These are phyloP conservation scores for Platalea minor DNA, from an alignment of 2,797 vertebrate species.

Conservation along the genomic window DNA sequence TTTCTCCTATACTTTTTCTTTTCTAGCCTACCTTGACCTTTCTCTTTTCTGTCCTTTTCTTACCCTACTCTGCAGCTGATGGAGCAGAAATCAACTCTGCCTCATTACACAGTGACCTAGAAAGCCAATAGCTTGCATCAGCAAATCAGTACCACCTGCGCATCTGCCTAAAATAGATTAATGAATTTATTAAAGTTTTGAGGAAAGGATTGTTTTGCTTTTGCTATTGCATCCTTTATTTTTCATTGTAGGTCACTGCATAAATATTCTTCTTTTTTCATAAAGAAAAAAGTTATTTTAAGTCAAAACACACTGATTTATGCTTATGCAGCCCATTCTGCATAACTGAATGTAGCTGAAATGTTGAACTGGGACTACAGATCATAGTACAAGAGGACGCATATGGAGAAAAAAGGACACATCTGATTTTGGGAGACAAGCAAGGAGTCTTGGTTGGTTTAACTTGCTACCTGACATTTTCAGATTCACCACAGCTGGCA, in stretches of 20 bases:
- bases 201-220: slow-evolving; percentile 2
- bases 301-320: not conserved
- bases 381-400: not conserved
- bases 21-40: not conserved
- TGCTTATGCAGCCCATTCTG: not conserved
- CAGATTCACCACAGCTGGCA: not conserved
- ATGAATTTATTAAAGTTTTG: slow-evolving; percentile 35
- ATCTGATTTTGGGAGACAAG: not conserved
- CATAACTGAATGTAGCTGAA: not conserved
- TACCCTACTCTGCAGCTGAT: slow-evolving; percentile 1
- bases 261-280: not conserved
- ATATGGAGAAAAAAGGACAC: not conserved
- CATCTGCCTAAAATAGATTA: slow-evolving; percentile 6
- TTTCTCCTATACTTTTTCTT: not conserved
- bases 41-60: slow-evolving; percentile 25
- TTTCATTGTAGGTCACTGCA: not conserved
- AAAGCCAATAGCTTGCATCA: slow-evolving; percentile 39
- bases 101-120: slow-evolving; percentile 45
- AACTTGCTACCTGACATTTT: not conserved
- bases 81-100: slow-evolving; percentile 14
- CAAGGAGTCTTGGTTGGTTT: not conserved
- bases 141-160: slow-evolving; percentile 39
- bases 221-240: not conserved
- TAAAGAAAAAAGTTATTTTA: not conserved
- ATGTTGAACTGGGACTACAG: not conserved